Conservation (phyloP, 2,113 vertebrate species). For the Reinhardtius hippoglossoides region DNA sequence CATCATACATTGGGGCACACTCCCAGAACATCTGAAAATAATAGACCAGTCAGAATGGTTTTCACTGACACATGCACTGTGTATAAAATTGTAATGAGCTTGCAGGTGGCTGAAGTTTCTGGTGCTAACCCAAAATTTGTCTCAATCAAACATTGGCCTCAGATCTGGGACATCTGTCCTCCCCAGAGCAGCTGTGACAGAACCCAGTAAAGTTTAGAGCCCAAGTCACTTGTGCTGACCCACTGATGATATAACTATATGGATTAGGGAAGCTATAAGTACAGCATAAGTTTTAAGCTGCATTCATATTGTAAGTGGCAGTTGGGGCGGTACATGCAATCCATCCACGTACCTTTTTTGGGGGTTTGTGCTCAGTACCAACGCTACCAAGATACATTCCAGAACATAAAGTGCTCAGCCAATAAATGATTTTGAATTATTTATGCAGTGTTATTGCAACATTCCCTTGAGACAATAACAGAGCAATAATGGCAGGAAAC, state of each 20-base stretch:
- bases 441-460: constrained; percentile 10
- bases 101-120: no score
- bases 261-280: not conserved
- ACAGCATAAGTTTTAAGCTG: not conserved
- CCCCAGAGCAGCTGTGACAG: no score
- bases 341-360: not conserved
- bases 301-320: not conserved
- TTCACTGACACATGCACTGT: no score
- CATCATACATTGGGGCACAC: no score
- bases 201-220: no score
- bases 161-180: no score
- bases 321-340: not conserved
- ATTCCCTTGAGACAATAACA: constrained; percentile 4
- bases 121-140: no score
- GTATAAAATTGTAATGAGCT: no score
- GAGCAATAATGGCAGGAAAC: constrained; percentile 6
- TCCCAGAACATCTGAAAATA: no score
- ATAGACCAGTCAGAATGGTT: no score
- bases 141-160: no score
- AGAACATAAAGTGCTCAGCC: not conserved
- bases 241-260: not conserved
- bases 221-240: not conserved
- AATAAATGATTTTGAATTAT: constrained; percentile 30
- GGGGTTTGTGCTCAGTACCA: not conserved
- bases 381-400: constrained; percentile 1